Evolutionary conservation across 2,113 vertebrate species (phyloP).

Genomic region (Rhea pennata): DNA sequence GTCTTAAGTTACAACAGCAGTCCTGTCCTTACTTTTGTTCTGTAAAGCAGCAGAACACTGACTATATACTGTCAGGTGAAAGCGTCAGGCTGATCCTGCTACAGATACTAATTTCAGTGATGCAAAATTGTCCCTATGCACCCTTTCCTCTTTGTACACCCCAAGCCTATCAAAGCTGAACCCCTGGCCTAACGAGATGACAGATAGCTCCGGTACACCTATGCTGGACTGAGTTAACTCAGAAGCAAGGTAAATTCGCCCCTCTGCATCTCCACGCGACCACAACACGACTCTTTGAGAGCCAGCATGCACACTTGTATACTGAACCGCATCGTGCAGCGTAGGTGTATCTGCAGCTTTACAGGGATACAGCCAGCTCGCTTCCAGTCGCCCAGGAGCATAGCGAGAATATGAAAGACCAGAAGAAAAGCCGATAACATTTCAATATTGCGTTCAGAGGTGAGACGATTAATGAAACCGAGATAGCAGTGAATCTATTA

Average conservation of each 20-base stretch:
- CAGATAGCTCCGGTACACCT: neutral
- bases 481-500: constrained; percentile 31
- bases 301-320: neutral
- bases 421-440: neutral
- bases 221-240: neutral
- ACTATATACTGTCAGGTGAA: neutral
- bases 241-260: neutral
- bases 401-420: neutral
- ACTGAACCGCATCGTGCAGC: accelerated
- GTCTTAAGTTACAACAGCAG: neutral
- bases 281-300: neutral
- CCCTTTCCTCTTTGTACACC: neutral
- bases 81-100: neutral
- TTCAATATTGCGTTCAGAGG: constrained; percentile 6
- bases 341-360: neutral
- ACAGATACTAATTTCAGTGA: neutral
- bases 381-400: accelerated
- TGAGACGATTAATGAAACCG: constrained; percentile 29
- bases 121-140: neutral
- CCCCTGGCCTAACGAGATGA: neutral
- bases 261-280: neutral
- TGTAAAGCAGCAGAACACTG: neutral
- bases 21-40: neutral
- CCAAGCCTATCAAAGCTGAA: neutral
- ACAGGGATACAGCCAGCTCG: neutral